These are phyloP conservation scores for Ryuthela nishihirai DNA, from an alignment of 2,888 invertebrate genomes.

Conservation along the genomic window DNA sequence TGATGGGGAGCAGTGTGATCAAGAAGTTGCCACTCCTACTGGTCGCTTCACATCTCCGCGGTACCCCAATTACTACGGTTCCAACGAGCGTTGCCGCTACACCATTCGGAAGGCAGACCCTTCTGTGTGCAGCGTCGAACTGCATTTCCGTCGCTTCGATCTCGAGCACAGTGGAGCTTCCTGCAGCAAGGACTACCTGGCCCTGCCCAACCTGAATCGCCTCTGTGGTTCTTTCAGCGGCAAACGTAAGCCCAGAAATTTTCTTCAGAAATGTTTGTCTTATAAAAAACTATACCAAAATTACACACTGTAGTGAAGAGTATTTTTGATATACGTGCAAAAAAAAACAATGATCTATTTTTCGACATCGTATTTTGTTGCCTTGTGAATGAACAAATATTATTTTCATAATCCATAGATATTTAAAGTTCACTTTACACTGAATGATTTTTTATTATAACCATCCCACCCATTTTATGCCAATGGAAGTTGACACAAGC, in stretches of 20 bases:
- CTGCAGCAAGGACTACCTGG: constrained; percentile 39
- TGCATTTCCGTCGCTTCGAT: constrained; percentile 39
- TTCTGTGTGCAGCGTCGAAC: constrained; percentile 37
- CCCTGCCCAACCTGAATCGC: constrained; percentile 35
- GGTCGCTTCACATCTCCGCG: constrained; percentile 31
- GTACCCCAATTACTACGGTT: constrained; percentile 33
- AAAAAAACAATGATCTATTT: too few species aligned
- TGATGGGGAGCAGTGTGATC: constrained; percentile 17
- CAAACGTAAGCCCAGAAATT: constrained; percentile 22
- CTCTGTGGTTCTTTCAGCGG: constrained; percentile 36
- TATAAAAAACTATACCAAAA: neutral
- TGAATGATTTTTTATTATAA: too few species aligned
- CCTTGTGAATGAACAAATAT: too few species aligned
- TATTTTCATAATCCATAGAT: too few species aligned
- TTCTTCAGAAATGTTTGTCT: neutral
- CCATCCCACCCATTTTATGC: too few species aligned
- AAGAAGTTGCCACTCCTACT: constrained; percentile 24
- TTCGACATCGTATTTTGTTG: too few species aligned
- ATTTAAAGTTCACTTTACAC: too few species aligned
- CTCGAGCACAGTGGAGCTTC: constrained; percentile 25
- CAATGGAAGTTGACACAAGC: too few species aligned
- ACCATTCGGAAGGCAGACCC: constrained; percentile 36
- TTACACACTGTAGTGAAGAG: neutral
- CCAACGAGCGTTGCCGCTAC: constrained; percentile 31
- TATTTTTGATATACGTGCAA: too few species aligned